Base-by-base conservation (phyloP, 2,113 vertebrate genomes). In the Megalops atlanticus region DNA sequence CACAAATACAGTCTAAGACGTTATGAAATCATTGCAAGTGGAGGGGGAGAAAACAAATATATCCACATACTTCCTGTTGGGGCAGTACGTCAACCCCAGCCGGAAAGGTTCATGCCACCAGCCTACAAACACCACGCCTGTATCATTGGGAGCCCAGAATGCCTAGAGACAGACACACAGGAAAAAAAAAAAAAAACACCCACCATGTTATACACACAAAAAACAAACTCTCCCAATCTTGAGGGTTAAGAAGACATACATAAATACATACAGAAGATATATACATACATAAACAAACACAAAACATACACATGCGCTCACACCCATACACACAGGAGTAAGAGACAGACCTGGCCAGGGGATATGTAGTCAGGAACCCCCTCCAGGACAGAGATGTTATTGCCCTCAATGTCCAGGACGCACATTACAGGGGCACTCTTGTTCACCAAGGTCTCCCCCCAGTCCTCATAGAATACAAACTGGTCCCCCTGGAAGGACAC, bases 41-140 rank as follows among this genome's bases (percentile, higher is more conserved):
- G 64, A 47, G 16, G 2, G 24, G 58, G 21, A 54, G 12, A 10
- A 39, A 27, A 45, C 4, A 64, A 0, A 64, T 7, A 41, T 18
- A 11, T 54, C 31, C 45, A 52, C 92, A 87, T 80, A 99, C 97
- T 95, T 96, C 82, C 97, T 95, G 89, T 98, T 99, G 81, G 94
- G 91, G 83, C 96, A 98, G 86, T 92, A 90, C 0, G 85, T 94
- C 41, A 99, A 89, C 33, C 97, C 97, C 78, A 98, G 90, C 88
- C 94, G 94, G 89, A 96, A 98, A 5, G 96, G 96, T 58, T 96
- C 94, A 0, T 99, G 96, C 92, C 93, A 95, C 97, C 97, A 99
- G 80, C 98, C 98, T 18, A 96, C 92, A 0, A 99, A 99, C 80
- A 99, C 93, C 85, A 99, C 95, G 0, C 97, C 96, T 0, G 86